Conservation (phyloP, 2,797 vertebrate genomes). For the Betta splendens region DNA sequence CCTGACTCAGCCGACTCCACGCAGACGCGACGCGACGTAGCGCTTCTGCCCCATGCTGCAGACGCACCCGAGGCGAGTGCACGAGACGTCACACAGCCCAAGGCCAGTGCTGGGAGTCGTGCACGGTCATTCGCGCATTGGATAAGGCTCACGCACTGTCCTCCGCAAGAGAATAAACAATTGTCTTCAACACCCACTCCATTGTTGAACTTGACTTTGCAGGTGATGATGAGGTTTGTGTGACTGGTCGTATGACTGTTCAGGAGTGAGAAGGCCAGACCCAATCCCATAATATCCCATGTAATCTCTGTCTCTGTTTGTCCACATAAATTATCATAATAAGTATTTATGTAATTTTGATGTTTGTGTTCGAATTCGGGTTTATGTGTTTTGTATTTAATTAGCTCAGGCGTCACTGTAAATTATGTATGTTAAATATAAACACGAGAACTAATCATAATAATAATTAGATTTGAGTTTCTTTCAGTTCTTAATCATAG, state of each 20-base stretch:
- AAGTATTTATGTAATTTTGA: background rate
- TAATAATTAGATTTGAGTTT: too few species aligned
- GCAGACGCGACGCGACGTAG: slow-evolving; percentile 45
- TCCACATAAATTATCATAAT: slow-evolving; percentile 7
- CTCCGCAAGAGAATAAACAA: background rate
- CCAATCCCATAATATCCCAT: slow-evolving; percentile 28
- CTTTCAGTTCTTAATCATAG: background rate
- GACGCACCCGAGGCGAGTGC: slow-evolving; percentile 18
- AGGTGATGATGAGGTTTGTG: slow-evolving; percentile 16
- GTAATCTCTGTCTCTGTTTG: slow-evolving; percentile 6
- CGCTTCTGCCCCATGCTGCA: slow-evolving; percentile 39
- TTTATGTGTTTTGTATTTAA: too few species aligned
- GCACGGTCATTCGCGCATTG: background rate
- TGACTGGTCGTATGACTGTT: slow-evolving; percentile 46
- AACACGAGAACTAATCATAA: too few species aligned
- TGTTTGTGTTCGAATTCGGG: too few species aligned
- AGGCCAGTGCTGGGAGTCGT: slow-evolving; percentile 31
- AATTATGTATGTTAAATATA: too few species aligned
- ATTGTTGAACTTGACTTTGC: slow-evolving; percentile 27
- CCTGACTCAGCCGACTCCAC: slow-evolving; percentile 55
- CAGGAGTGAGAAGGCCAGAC: slow-evolving; percentile 25
- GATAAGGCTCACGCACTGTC: slow-evolving; percentile 7
- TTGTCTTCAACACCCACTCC: slow-evolving; percentile 23
- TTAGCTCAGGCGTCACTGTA: too few species aligned
- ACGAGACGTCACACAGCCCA: slow-evolving; percentile 8